Evolutionary conservation across 2,797 vertebrate species (phyloP).

Genomic region (Clarias pachynema): DNA sequence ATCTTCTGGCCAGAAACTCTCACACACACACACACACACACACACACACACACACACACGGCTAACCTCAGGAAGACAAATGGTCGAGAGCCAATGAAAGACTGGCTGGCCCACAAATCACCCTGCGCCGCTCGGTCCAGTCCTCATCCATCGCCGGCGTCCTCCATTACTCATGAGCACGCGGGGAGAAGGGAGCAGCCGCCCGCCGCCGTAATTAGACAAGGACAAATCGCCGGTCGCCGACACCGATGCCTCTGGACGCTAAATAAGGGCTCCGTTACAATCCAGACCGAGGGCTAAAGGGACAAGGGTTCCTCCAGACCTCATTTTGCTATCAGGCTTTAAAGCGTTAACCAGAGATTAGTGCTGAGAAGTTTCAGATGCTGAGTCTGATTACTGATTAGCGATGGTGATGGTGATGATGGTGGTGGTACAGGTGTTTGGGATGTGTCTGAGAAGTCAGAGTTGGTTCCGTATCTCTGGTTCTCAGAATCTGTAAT

Average conservation of each 20-base stretch:
- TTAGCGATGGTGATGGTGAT: not conserved
- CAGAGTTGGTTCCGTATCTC: not conserved
- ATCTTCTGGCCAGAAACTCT: constrained; percentile 77
- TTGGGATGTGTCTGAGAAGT: not conserved
- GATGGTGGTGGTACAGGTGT: not conserved
- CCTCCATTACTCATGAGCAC: constrained; percentile 91
- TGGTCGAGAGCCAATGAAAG: constrained; percentile 83
- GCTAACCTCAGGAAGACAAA: constrained; percentile 84
- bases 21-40: constrained; percentile 42
- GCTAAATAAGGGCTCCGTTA: constrained; percentile 80
- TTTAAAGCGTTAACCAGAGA: not conserved
- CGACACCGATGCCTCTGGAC: constrained; percentile 78
- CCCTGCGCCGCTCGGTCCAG: constrained; percentile 74
- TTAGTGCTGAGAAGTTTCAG: not conserved
- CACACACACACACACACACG: constrained; percentile 56
- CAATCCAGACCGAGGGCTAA: constrained; percentile 70
- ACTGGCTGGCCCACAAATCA: constrained; percentile 91
- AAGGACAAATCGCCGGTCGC: constrained; percentile 86
- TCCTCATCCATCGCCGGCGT: constrained; percentile 68
- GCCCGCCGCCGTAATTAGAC: constrained; percentile 94
- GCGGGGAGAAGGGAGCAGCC: constrained; percentile 83
- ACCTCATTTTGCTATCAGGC: not conserved
- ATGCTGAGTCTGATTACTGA: not conserved
- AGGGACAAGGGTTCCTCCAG: not conserved
- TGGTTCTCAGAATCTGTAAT: not conserved